These are phyloP conservation scores for Lepetodrilus schrolli DNA, from an alignment of 2,888 invertebrate species.

Conservation along the genomic window DNA sequence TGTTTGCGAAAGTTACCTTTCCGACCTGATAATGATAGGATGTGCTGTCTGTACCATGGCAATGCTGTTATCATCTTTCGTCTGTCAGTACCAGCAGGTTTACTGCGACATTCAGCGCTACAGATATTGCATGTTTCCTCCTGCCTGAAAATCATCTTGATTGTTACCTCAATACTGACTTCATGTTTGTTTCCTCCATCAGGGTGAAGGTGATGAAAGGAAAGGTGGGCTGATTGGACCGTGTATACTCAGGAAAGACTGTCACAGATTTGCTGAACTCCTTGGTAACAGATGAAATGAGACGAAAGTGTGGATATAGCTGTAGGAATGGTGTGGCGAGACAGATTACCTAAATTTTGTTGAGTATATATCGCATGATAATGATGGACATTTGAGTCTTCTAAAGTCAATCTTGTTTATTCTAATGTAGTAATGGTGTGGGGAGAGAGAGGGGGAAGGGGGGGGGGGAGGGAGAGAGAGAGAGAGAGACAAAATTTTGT, in stretches of 20 bases:
- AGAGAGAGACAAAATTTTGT: too few relatives aligned
- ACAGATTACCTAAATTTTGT: too few relatives aligned
- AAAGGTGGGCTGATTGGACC: conserved; percentile 47
- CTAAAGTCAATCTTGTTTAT: too few relatives aligned
- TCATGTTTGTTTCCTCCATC: background rate
- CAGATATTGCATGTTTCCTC: background rate
- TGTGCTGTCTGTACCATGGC: background rate
- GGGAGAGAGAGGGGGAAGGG: too few relatives aligned
- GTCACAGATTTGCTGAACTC: conserved; percentile 30
- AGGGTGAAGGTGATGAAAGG: conserved; percentile 42
- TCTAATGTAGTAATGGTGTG: too few relatives aligned
- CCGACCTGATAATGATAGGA: too few relatives aligned
- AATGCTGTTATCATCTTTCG: background rate
- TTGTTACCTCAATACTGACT: background rate
- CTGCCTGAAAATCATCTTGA: background rate
- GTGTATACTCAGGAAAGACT: conserved; percentile 14
- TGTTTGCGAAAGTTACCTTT: too few relatives aligned
- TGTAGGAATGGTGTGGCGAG: background rate
- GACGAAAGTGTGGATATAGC: background rate
- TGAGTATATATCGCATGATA: too few relatives aligned
- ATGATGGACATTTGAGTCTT: too few relatives aligned
- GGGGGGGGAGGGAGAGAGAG: too few relatives aligned
- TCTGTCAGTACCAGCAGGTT: background rate
- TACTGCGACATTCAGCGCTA: background rate
- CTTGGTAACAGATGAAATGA: conserved; percentile 26